Base-by-base conservation (phyloP, 2,888 invertebrate genomes). In the Pseudococcus jackbeardsleyi region DNA sequence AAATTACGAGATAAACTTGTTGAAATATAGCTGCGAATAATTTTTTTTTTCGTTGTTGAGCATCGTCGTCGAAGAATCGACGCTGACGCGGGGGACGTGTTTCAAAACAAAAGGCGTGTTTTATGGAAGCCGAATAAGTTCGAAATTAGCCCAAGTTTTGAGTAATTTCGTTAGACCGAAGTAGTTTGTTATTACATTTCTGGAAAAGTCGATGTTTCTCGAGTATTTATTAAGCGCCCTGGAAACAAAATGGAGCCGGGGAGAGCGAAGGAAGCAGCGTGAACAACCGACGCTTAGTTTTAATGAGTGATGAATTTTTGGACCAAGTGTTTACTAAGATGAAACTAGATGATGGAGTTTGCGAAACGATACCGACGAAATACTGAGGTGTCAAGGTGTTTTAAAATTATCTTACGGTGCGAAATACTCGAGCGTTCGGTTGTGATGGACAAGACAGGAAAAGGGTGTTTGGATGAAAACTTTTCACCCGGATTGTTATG, bases 1-100 rank as follows among this genome's bases (percentile, higher is more conserved):
- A 82, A 82, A 77, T 33, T 77, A 77, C 39, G 77, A 82, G 79
- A 82, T 82, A 46, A 82, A 82, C 79, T 82, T 82, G 42, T 82
- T 82, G 79, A 82, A 82, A 46, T 82, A 82, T 82, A 82, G 79
- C 46, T 9, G 46, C 19, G 72, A 82, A 82, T 42, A 77, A 39
- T 77, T 82, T 82, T 82, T 82, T 82, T 82, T 82, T 82, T 82
- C 33, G 79, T 46, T 46, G 19, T 82, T 46, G 3, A 33, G 19
- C 64, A 8, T 59, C n/a, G 59, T 59, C 59, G 72, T 72, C 33
- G 22, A 26, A 26, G 26, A 11, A 9, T 39, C 48, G 9, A 42
- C 59, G 59, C n/a, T 19, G 42, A 0, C n/a, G 59, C 4, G 15
- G 59, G n/a, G 7, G 59, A 19, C 8, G 72, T 17, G 79, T 42